Percentiles rank a stretch among this genome's conserved stretches.
These are phyloP conservation scores for Phylloscopus whistleri DNA, from an alignment of 2,113 vertebrate genomes.

Conservation along the genomic window DNA sequence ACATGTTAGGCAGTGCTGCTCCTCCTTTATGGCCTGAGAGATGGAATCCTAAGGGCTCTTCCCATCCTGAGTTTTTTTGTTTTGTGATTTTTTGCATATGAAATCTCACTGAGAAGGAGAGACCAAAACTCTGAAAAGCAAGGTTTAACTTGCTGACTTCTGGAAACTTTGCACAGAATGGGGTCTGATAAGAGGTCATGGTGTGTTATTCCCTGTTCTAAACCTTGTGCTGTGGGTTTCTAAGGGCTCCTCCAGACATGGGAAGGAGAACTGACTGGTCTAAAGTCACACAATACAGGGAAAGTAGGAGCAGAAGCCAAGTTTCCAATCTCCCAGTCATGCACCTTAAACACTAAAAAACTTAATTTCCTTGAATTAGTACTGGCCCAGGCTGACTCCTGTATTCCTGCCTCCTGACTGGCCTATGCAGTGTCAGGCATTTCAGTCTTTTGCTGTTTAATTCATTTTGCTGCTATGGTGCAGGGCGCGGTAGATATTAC, in stretches of 20 bases:
- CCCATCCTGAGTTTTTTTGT: background rate
- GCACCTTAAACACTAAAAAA: background rate
- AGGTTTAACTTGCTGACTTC: background rate
- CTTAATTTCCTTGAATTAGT: constrained; percentile 42
- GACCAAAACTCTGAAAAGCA: background rate
- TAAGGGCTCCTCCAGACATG: background rate
- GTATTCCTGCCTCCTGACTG: background rate
- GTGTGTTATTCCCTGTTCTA: background rate
- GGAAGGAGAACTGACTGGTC: background rate
- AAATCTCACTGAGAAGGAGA: background rate
- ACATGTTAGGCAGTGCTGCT: background rate
- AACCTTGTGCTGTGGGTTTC: background rate
- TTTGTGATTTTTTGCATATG: background rate
- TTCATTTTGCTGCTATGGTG: constrained; percentile 26
- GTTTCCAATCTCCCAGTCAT: background rate
- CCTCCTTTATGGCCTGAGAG: background rate
- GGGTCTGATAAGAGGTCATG: background rate
- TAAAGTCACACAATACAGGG: background rate
- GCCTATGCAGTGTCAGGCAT: constrained; percentile 21
- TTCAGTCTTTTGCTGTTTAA: constrained; percentile 32
- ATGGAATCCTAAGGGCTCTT: background rate
- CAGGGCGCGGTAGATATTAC: constrained; percentile 13
- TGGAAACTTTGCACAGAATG: background rate
- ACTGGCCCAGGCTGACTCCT: background rate
- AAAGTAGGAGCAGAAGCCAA: background rate